These are phyloP conservation scores for Agrochola macilenta DNA, from an alignment of 2,888 invertebrate species.

Conservation along the genomic window DNA sequence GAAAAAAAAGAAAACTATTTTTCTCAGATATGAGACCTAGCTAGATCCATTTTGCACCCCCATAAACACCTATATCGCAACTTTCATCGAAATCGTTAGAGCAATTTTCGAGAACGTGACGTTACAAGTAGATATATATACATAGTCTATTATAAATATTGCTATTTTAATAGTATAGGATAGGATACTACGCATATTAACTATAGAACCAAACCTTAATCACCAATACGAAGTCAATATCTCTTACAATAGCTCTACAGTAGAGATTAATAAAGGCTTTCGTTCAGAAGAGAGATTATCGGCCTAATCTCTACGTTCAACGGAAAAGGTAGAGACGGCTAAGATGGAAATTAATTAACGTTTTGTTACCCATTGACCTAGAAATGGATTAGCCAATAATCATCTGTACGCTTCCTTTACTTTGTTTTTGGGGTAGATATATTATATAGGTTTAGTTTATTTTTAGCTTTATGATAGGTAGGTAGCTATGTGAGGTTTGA, in stretches of 20 bases:
- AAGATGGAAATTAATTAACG: conserved; percentile 66
- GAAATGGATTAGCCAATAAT: conserved; percentile 49
- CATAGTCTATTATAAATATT: no score
- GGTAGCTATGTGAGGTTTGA: no score
- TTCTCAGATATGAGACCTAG: no score
- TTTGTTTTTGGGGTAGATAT: background rate
- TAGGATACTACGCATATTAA: background rate
- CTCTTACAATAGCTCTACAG: conserved; percentile 42
- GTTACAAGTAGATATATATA: no score
- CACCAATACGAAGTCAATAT: conserved; percentile 43
- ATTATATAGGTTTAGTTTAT: no score
- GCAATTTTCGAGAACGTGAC: no score
- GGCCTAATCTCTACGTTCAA: conserved; percentile 48
- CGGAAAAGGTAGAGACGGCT: conserved; percentile 47
- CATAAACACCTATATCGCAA: no score
- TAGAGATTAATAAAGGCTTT: conserved; percentile 58
- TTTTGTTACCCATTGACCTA: conserved; percentile 60
- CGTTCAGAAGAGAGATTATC: conserved; percentile 54
- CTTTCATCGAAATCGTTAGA: no score
- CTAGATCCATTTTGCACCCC: no score
- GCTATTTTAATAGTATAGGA: no score
- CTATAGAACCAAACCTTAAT: conserved; percentile 22
- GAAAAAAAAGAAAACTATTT: no score
- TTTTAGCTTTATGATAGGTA: background rate
- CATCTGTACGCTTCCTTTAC: conserved; percentile 22